Evolutionary conservation across 2,113 vertebrate species (phyloP).

Genomic region (Chauna torquata): DNA sequence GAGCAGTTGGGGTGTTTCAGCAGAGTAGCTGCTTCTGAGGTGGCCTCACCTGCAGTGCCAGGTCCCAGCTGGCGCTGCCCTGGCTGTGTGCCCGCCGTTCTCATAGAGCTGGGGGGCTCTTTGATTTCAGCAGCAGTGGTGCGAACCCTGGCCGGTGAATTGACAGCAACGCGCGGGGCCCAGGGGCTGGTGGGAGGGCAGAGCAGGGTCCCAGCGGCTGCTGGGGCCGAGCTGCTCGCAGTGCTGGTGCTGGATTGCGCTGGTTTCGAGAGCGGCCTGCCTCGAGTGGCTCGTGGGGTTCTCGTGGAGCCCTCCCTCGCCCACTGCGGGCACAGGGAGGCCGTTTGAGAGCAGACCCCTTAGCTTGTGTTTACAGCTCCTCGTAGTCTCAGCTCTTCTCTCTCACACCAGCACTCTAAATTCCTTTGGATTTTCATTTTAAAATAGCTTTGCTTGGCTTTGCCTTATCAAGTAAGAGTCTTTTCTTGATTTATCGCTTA

Average conservation of each 20-base stretch:
- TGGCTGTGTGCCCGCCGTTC: no score
- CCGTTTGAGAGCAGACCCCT: neutral
- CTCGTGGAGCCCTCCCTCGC: neutral
- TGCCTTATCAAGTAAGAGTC: constrained; percentile 10
- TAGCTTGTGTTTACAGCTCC: neutral
- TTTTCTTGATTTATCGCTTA: neutral
- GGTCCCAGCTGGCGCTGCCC: neutral
- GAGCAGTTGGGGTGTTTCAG: accelerated
- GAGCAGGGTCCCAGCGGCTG: neutral
- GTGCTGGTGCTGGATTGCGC: accelerated
- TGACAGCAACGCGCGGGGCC: accelerated
- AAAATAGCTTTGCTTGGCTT: constrained; percentile 4
- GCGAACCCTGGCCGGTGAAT: accelerated
- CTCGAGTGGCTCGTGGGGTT: accelerated
- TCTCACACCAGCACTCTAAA: neutral
- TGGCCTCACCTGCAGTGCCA: neutral
- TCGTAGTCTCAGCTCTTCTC: neutral
- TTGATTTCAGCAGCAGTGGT: no score
- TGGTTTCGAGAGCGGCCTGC: accelerated
- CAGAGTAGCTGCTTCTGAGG: neutral
- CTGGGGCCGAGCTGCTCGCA: accelerated
- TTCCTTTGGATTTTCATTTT: constrained; percentile 33
- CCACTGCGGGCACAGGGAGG: neutral
- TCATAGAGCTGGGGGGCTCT: no score
- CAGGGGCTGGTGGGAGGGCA: neutral